phyloP scores from a whole-genome alignment of 2,888 invertebrate species.

The Candidula unifasciata region DNA sequence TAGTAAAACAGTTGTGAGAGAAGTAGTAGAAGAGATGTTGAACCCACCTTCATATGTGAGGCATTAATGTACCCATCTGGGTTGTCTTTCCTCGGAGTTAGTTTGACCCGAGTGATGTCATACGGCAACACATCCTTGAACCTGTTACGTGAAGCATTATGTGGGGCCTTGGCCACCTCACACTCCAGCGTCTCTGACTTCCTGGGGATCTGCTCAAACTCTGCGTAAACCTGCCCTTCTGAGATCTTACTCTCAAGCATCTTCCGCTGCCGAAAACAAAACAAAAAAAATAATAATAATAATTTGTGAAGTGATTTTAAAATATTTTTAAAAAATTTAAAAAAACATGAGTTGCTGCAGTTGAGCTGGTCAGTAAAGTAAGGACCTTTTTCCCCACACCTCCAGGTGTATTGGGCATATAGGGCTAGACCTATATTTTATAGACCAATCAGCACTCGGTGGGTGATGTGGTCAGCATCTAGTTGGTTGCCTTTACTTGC shows the following conservation, averaged over 20 bases:
- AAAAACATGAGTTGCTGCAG: too few relatives aligned
- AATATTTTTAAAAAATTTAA: too few relatives aligned
- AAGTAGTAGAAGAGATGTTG: too few relatives aligned
- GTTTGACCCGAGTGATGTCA: conserved; percentile 90
- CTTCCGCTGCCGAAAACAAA: conserved; percentile 65
- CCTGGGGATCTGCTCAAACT: conserved; percentile 91
- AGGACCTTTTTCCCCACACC: too few relatives aligned
- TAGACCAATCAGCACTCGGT: too few relatives aligned
- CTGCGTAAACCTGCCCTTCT: conserved; percentile 80
- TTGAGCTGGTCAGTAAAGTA: too few relatives aligned
- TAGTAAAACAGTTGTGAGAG: too few relatives aligned
- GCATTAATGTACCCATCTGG: conserved; percentile 94
- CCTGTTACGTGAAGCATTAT: conserved; percentile 82
- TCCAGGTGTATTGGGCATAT: too few relatives aligned
- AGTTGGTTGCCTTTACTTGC: too few relatives aligned
- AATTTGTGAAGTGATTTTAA: not conserved
- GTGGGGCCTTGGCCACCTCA: conserved; percentile 83
- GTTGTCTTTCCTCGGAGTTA: conserved; percentile 90
- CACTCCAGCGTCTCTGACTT: conserved; percentile 80
- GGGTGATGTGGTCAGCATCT: too few relatives aligned
- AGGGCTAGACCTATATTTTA: too few relatives aligned
- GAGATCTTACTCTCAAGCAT: conserved; percentile 73
- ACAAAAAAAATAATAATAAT: conserved; percentile 36
- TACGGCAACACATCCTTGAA: conserved; percentile 90
- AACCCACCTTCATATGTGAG: conserved; percentile 88